Conservation (phyloP, 2,888 invertebrate species). For the Lycophotia porphyrea region DNA sequence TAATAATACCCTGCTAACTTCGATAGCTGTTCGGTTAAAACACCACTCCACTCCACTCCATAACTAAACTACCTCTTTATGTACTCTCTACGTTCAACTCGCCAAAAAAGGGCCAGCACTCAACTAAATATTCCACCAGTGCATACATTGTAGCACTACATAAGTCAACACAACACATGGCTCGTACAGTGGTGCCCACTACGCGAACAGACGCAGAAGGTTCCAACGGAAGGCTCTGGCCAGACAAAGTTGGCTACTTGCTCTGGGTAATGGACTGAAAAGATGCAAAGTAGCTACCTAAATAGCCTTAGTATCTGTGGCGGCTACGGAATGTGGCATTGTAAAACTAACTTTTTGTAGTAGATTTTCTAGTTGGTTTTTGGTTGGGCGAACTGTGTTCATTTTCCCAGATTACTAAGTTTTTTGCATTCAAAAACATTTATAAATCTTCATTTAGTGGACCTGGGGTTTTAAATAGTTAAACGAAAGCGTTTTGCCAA, state of each 20-base stretch:
- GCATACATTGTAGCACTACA: conserved; percentile 5
- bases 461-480: not conserved
- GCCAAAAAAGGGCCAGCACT: conserved; percentile 22
- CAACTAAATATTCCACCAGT: conserved; percentile 36
- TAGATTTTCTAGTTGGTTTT: not conserved
- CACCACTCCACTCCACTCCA: no score
- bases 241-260: not conserved
- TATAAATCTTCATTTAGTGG: not conserved
- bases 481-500: not conserved
- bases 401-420: not conserved
- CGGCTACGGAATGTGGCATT: not conserved
- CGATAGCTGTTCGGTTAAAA: no score
- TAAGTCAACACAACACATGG: conserved; percentile 6
- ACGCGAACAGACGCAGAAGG: conserved; percentile 11
- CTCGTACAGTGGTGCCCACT: not conserved
- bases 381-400: not conserved
- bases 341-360: not conserved
- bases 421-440: not conserved
- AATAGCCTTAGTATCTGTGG: not conserved
- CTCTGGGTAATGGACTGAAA: conserved; percentile 23
- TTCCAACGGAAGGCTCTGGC: not conserved
- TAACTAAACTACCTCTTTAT: not conserved
- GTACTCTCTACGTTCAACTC: not conserved
- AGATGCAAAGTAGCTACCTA: conserved; percentile 16
- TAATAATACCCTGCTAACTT: not conserved